These are phyloP conservation scores for Odontamblyopus rebecca DNA, from an alignment of 2,797 vertebrate genomes.

Conservation along the genomic window DNA sequence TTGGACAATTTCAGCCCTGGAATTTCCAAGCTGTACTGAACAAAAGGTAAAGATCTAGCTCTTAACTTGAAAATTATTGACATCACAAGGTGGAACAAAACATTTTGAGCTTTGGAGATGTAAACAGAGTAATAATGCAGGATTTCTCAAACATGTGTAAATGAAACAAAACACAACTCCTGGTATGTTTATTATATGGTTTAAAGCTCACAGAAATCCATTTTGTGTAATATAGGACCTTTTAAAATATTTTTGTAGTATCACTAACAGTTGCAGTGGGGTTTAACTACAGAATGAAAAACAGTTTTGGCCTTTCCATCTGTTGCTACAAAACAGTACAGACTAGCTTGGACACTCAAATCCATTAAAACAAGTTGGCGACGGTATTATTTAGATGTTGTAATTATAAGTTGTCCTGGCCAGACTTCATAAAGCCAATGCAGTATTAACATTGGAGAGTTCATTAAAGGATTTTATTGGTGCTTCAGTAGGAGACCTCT, in stretches of 20 bases:
- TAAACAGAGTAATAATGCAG: too few species aligned
- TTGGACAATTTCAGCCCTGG: too few species aligned
- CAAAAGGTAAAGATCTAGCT: too few species aligned
- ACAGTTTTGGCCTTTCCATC: conserved; percentile 18
- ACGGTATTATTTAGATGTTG: conserved; percentile 63
- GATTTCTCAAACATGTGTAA: too few species aligned
- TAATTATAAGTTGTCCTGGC: conserved; percentile 58
- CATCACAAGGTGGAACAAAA: too few species aligned
- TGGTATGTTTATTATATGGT: too few species aligned
- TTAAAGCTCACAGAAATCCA: too few species aligned
- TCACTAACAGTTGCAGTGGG: conserved; percentile 1
- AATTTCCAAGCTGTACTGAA: too few species aligned
- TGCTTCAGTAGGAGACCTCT: conserved; percentile 43
- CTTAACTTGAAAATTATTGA: too few species aligned
- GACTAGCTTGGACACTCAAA: conserved; percentile 32
- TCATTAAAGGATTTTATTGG: conserved; percentile 66
- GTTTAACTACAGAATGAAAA: conserved; percentile 10
- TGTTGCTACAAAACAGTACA: conserved; percentile 17
- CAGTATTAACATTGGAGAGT: conserved; percentile 61
- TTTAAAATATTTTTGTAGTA: conserved; percentile 1
- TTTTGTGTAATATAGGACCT: too few species aligned
- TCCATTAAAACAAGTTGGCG: conserved; percentile 47
- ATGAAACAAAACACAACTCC: too few species aligned
- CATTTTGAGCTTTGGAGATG: too few species aligned
- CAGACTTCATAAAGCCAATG: conserved; percentile 60